These are phyloP conservation scores for Apostichopus parvimensis DNA, from an alignment of 35 echinoderm and acorn worm species.

Conservation along the genomic window DNA sequence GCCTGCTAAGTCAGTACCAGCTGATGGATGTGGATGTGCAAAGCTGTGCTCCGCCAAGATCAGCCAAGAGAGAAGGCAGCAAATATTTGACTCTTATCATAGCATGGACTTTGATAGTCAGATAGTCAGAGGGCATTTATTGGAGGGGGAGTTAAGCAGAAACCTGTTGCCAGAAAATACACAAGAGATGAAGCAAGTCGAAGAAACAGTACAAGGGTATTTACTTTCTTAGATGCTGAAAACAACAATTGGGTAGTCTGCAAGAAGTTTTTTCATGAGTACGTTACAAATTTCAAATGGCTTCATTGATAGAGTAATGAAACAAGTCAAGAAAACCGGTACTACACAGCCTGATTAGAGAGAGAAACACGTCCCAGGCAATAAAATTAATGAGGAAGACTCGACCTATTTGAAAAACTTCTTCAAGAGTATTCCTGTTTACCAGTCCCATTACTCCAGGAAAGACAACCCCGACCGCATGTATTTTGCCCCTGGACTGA, in stretches of 20 bases:
- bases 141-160: neutral
- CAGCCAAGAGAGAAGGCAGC: neutral
- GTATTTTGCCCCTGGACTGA: constrained; percentile 8
- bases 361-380: neutral
- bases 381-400: constrained; percentile 6
- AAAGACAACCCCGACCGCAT: neutral
- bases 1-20: too few species aligned
- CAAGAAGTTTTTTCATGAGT: constrained; percentile 1
- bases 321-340: neutral
- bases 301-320: neutral
- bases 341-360: neutral
- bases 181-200: neutral
- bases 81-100: neutral
- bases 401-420: neutral
- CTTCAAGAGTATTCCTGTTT: neutral
- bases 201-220: neutral
- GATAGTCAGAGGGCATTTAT: neutral
- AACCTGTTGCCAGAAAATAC: constrained; percentile 13
- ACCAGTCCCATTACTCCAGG: neutral
- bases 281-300: neutral
- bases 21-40: neutral
- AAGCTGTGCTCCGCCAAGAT: neutral
- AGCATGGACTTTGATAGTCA: neutral
- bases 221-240: neutral
- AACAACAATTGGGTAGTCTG: neutral